A percentile compares a stretch with the other conserved stretches of the same genome.
Conservation (phyloP, 2,113 vertebrate genomes). For the Danionella cerebrum region DNA sequence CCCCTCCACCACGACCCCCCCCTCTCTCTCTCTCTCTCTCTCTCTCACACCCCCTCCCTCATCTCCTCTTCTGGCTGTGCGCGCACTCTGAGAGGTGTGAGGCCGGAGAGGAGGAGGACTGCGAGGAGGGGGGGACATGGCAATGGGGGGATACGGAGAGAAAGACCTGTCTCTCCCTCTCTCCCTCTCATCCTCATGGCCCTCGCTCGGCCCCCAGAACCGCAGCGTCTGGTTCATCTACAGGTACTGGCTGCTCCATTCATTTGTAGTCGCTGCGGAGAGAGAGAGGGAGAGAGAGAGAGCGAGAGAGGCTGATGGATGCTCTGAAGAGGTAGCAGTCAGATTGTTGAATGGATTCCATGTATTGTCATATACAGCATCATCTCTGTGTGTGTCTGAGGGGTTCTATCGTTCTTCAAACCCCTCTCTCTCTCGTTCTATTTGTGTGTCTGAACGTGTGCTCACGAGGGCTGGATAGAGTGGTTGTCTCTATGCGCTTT, state of each 20-base stretch:
- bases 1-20: too few relatives aligned
- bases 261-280: conserved; percentile 67
- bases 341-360: conserved; percentile 22
- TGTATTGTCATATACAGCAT: conserved; percentile 48
- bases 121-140: conserved; percentile 63
- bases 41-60: conserved; percentile 30
- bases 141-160: conserved; percentile 71
- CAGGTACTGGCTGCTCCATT: conserved; percentile 77
- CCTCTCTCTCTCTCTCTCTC: conserved; percentile 29
- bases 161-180: conserved; percentile 62
- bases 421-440: conserved; percentile 51
- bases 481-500: neutral
- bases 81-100: conserved; percentile 17
- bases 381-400: neutral
- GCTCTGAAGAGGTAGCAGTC: conserved; percentile 64
- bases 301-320: conserved; percentile 29
- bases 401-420: conserved; percentile 43
- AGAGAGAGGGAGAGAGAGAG: conserved; percentile 55
- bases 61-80: conserved; percentile 19
- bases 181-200: conserved; percentile 81
- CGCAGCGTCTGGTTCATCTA: conserved; percentile 95
- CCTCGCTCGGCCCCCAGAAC: conserved; percentile 84
- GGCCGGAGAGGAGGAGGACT: conserved; percentile 40
- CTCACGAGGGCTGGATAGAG: neutral
- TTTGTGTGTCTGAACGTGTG: conserved; percentile 29